Evolutionary conservation across 2,888 invertebrate genomes (phyloP), one percentile per base, ranked within the genome.

Genomic region (Parascotia fuliginaria): DNA sequence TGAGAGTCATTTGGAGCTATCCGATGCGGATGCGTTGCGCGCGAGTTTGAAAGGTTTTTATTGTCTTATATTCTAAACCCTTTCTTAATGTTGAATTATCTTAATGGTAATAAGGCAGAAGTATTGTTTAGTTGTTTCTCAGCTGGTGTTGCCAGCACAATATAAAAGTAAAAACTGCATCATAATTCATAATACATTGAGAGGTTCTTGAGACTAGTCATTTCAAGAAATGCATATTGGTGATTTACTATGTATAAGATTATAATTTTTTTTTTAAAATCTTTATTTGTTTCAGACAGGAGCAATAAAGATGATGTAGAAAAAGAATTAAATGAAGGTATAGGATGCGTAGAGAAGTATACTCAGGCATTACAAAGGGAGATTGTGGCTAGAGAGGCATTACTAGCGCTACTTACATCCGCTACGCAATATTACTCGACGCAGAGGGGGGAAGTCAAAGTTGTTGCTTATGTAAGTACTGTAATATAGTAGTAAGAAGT

Each of bases 361-460:
- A 95, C 97, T 0, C 94, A 94, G 64, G 95, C 96, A 5, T 85
- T 98, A 42, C 96, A 97, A 67, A 92, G 95, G 19, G 98, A 98
- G 87, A 96, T 98, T 16, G 95, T 95, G 49, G 96, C 97, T 37
- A 93, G 98, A 56, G 95, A 94, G 62, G 93, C 95, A 1, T 92
- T 99, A 38, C 90, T 98, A 42, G 95, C 96, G 3, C 86, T 96
- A 27, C 85, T 98, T 38, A 95, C 96, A 44, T 95, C 96, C 34
- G 97, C 97, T 3, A 96, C 96, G 70, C 94, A 95, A 55, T 98
- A 97, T 85, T 97, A 98, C 80, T 96, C 97, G 31, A 96, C 96
- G 12, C 98, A 99, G 81, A 94, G 96, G 54, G 96, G 97, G 4
- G 99, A 99, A 92, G 98, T 98, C 9, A 98, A 98, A 93, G 96